Evolutionary conservation across 2,113 vertebrate species (phyloP), one percentile per base, ranked within the genome.

Genomic region (Forbesichthys agassizii): DNA sequence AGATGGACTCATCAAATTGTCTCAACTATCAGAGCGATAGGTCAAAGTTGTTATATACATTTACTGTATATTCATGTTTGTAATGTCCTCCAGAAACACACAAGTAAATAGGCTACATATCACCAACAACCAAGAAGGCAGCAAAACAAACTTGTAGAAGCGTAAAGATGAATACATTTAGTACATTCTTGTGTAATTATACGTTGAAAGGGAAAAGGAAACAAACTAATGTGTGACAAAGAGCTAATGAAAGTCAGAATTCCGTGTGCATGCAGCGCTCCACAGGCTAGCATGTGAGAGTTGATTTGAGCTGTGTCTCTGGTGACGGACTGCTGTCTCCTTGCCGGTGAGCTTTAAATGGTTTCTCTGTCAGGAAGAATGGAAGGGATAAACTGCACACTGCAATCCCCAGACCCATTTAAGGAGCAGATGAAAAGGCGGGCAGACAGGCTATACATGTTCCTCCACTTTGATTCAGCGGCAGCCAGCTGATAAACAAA

Each of bases 381-480:
- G 80, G 83, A 61, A 81, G 84, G 84, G 84, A 88, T 89, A 84
- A 88, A 90, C 83, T 88, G 78, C 86, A 81, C 85, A 81, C 81
- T 81, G 81, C 85, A 84, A 88, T 88, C 86, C 88, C 85, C 85
- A 65, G 82, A 81, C 83, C 88, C 86, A 83, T 90, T 89, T 86
- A 85, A 78, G 77, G 61, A 71, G 81, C 80, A 82, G 88, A 90
- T 87, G 84, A 87, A 89, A 85, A 90, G 85, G 79, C 83, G 46
- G 81, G 71, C 67, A 60, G 88, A 88, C 88, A 88, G 86, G 57
- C 80, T 71, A 59, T 67, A 75, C 86, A 77, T 89, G 88, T 90
- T 87, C 79, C 77, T 67, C 75, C 86, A 73, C 85, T 88, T 81
- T 81, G 74, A 83, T 85, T 80, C 73, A 77, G 75, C 80, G 16